Base-by-base conservation (phyloP, 53 echinoderm and acorn worm genomes). In the Temnopleurus reevesii region DNA sequence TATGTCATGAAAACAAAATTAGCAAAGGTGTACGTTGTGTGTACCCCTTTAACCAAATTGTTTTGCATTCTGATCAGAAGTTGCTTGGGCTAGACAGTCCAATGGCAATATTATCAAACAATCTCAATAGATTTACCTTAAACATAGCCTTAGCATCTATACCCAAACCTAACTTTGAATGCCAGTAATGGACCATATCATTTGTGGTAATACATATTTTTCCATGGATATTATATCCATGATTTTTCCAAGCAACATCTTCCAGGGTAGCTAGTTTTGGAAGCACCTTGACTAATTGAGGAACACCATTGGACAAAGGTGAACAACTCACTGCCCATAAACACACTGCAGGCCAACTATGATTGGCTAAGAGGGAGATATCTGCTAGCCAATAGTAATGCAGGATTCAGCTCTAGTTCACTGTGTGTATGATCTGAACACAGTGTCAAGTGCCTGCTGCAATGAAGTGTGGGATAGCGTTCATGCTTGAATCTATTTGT, bases 321-420 rank as follows among this genome's bases (percentile, higher is more conserved):
- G 18, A 13, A 23, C 27, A 49, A 2, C 53, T 47, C n/a, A 30
- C 31, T 12, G 17, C 81, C 23, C 8, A 36, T 5, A n/a, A n/a
- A 19, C 60, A 53, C 57, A 83, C 54, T 55, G 3, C 27, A 56
- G 10, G 47, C 47, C 9, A n/a, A 79, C 54, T 21, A 17, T 55
- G 56, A 83, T 83, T 83, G 83, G 83, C 51, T 28, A 56, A 55
- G 83, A 83, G 54, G 31, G 5, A 15, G 38, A 55, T n/a, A 56
- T 38, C 56, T 33, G 33, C 7, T n/a, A 83, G 12, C 83, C 83
- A 83, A 83, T 83, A 55, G 83, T 33, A 83, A 36, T 9, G 83
- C 55, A 47, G 27, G 34, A 55, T 83, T 53, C 83, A 31, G 83
- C 4, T 26, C 77, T 13, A 49, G 56, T n/a, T 10, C 77, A 45